Evolutionary conservation across 2,797 vertebrate genomes (phyloP).

Genomic region (Eulemur mongoz): DNA sequence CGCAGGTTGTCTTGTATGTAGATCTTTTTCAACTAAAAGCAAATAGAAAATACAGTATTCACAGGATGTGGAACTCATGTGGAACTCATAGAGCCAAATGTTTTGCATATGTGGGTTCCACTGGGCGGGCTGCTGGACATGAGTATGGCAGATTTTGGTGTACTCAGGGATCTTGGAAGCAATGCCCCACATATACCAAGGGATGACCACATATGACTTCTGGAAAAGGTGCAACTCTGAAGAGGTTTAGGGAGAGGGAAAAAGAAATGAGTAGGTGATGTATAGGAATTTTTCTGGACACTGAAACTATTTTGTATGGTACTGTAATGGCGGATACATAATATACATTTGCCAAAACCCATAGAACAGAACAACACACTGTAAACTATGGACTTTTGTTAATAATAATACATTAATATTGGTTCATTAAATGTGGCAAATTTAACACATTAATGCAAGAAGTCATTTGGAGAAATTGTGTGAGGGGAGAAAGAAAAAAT

Average conservation of each 20-base stretch:
- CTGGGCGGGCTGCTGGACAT: neutral
- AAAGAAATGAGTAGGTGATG: neutral
- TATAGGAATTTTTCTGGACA: neutral
- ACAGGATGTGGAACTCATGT: neutral
- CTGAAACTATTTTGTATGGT: neutral
- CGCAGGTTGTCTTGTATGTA: neutral
- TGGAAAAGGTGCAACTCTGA: neutral
- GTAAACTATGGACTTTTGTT: neutral
- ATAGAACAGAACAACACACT: neutral
- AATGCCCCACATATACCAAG: neutral
- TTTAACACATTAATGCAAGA: neutral
- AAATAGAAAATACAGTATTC: neutral
- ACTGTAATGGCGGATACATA: neutral
- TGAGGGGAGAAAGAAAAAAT: neutral
- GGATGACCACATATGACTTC: neutral
- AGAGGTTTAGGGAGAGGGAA: neutral
- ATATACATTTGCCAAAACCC: neutral
- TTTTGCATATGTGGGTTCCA: neutral
- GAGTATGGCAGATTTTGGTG: neutral
- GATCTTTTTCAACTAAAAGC: neutral
- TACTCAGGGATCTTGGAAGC: neutral
- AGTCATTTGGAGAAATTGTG: neutral
- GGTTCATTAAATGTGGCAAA: neutral
- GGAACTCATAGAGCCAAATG: neutral
- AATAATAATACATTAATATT: neutral